Percentiles rank a stretch among this genome's conserved stretches.
Evolutionary conservation across 2,797 vertebrate genomes (phyloP).

Genomic region (Octomys mimax): DNA sequence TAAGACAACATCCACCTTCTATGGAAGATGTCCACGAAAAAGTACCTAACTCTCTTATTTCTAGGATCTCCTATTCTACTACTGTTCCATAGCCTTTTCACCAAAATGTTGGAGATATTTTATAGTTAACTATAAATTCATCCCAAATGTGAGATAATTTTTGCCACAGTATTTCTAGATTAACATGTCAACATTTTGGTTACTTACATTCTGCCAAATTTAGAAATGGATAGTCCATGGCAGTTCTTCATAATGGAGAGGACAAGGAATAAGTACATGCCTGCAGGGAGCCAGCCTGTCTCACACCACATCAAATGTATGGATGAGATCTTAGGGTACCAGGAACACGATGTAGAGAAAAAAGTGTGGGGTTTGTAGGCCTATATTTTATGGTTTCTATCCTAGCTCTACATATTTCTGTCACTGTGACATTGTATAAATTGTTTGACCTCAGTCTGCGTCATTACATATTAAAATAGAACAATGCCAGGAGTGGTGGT

Average conservation of each 20-base stretch:
- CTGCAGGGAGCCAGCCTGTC: background rate
- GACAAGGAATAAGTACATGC: background rate
- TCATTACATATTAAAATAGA: conserved; percentile 18
- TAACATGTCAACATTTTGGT: background rate
- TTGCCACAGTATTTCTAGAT: background rate
- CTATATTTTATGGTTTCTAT: background rate
- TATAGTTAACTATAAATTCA: background rate
- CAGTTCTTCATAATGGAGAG: background rate
- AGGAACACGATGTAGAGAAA: background rate
- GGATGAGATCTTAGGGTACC: background rate
- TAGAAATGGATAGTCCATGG: background rate
- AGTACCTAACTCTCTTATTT: background rate
- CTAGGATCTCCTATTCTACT: background rate
- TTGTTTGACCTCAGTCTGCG: conserved; percentile 36
- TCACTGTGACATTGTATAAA: background rate
- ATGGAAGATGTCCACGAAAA: background rate
- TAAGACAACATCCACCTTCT: background rate
- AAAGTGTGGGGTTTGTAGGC: background rate
- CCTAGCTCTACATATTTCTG: background rate
- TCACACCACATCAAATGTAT: background rate
- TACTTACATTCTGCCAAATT: conserved; percentile 14
- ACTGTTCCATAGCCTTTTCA: background rate
- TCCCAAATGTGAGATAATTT: background rate
- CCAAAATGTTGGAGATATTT: background rate
- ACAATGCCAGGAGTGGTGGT: background rate